A percentile compares a stretch with the other conserved stretches of the same genome.
Conservation (phyloP, 1,140 invertebrate genomes). For the Bombus polaris region DNA sequence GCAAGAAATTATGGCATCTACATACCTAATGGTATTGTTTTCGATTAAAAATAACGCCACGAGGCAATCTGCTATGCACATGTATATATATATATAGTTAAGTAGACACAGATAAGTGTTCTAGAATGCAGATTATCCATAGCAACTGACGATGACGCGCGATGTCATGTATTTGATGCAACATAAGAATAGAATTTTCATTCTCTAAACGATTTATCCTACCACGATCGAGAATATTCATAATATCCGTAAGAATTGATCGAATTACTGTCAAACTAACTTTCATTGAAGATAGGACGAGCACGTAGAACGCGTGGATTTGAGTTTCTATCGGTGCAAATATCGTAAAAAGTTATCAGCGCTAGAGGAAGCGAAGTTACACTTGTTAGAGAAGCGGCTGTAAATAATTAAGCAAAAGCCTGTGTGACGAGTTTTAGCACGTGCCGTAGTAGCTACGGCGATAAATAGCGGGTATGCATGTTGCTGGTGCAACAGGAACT, state of each 20-base stretch:
- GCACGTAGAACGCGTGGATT: not conserved
- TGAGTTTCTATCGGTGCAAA: not conserved
- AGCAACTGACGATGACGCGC: constrained; percentile 33
- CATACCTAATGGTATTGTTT: constrained; percentile 37
- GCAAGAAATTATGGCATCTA: constrained; percentile 18
- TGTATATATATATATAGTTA: too few species aligned
- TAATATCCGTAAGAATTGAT: not conserved
- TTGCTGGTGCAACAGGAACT: not conserved
- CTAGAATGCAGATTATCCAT: constrained; percentile 48
- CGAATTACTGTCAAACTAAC: too few species aligned
- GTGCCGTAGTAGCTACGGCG: not conserved
- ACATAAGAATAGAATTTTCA: not conserved
- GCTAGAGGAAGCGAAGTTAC: not conserved
- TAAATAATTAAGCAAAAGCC: not conserved
- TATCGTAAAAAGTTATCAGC: not conserved
- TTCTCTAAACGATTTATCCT: not conserved
- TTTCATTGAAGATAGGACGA: fast-evolving
- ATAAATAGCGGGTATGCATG: not conserved
- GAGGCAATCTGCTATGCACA: not conserved
- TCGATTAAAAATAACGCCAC: constrained; percentile 50
- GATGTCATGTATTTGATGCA: not conserved
- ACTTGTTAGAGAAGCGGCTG: too few species aligned
- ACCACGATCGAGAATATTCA: not conserved
- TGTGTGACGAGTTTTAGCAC: not conserved
- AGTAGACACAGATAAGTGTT: not conserved